Conservation (phyloP, 2,113 vertebrate genomes). For the Sinosuthora webbiana region DNA sequence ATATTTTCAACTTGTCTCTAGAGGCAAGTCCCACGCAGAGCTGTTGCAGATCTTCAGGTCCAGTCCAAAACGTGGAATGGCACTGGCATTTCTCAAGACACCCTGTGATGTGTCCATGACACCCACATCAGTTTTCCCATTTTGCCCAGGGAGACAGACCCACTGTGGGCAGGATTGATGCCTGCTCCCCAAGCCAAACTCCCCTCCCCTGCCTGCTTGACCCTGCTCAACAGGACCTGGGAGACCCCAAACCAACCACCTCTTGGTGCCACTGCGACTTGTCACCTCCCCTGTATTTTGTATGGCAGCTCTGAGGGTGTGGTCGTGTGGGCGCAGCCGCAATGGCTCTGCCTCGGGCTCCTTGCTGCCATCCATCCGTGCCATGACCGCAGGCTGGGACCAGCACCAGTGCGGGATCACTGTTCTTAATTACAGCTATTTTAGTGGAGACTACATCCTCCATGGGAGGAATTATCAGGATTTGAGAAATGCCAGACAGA, state of each 20-base stretch:
- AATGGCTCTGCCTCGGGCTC: fast-evolving
- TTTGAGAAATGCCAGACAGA: neutral
- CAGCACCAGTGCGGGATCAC: neutral
- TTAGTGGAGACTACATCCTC: neutral
- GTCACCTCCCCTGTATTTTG: neutral
- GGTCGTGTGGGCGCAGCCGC: fast-evolving
- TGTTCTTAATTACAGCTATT: neutral
- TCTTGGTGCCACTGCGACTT: neutral
- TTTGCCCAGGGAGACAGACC: fast-evolving
- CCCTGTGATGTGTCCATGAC: neutral
- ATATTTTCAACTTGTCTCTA: neutral
- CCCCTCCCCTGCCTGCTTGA: neutral
- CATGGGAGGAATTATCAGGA: neutral
- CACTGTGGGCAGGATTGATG: fast-evolving
- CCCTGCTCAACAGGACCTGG: neutral
- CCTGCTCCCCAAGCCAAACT: neutral
- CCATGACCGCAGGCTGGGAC: neutral
- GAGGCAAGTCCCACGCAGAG: neutral
- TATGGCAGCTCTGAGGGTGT: neutral
- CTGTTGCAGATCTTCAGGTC: neutral
- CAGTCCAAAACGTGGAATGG: neutral
- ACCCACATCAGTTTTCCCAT: fast-evolving
- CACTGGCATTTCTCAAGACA: fast-evolving
- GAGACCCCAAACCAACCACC: neutral
- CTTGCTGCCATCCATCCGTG: neutral